Evolutionary conservation across 1,140 invertebrate genomes (phyloP).

Genomic region (Harpegnathos saltator): DNA sequence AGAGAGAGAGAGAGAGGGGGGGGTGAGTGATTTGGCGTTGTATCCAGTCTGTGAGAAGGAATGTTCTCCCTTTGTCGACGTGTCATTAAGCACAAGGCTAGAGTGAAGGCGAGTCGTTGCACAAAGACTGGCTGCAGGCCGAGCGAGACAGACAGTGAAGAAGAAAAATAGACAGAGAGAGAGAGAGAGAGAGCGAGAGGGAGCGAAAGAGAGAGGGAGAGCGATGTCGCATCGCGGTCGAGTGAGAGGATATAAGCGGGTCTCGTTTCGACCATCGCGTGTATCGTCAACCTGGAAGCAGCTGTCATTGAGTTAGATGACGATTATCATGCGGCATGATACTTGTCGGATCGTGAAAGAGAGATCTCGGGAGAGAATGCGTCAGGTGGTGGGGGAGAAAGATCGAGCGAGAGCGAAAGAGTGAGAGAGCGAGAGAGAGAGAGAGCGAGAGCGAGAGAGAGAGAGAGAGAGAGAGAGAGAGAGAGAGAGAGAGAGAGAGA

Average conservation of each 20-base stretch:
- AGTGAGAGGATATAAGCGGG: neutral
- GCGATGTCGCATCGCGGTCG: neutral
- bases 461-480: slow-evolving; percentile 13
- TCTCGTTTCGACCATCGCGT: slow-evolving; percentile 16
- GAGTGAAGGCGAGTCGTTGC: slow-evolving; percentile 72
- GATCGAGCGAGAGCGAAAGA: neutral
- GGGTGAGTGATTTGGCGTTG: slow-evolving; percentile 44
- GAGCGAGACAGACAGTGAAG: slow-evolving; percentile 11
- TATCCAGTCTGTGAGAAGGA: slow-evolving; percentile 67
- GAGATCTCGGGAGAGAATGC: too few relatives aligned
- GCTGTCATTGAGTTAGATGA: slow-evolving; percentile 79
- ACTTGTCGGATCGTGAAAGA: slow-evolving; percentile 23
- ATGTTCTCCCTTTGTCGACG: slow-evolving; percentile 69
- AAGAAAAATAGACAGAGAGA: slow-evolving; percentile 3
- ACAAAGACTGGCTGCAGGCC: slow-evolving; percentile 64
- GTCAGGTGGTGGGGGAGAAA: neutral
- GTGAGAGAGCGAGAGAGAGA: neutral
- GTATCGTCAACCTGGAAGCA: slow-evolving; percentile 54
- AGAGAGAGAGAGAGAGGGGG: neutral
- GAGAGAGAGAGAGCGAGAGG: neutral
- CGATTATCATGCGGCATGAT: slow-evolving; percentile 62
- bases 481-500: neutral
- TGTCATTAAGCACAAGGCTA: slow-evolving; percentile 81
- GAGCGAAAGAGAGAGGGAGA: neutral
- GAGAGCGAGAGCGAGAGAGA: slow-evolving; percentile 22